phyloP scores from a whole-genome alignment of 2,797 vertebrate species.

The Hyperoplus immaculatus region DNA sequence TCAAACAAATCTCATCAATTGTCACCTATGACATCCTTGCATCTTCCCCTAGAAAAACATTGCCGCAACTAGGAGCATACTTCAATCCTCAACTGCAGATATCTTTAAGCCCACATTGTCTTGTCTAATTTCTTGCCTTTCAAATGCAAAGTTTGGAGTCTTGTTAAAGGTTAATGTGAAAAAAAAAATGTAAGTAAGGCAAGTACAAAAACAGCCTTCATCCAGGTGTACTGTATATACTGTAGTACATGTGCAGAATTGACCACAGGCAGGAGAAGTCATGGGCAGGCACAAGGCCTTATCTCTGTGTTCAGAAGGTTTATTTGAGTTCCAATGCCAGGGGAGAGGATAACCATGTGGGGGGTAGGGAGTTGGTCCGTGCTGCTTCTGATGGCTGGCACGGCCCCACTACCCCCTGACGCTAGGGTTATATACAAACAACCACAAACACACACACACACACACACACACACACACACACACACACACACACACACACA shows the following conservation, averaged over 20 bases:
- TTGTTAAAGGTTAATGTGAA: slow-evolving; percentile 46
- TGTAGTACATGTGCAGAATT: slow-evolving; percentile 30
- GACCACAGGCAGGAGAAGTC: slow-evolving; percentile 50
- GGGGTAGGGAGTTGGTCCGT: background rate
- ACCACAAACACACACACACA: background rate
- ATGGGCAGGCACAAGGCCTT: slow-evolving; percentile 51
- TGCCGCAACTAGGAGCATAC: background rate
- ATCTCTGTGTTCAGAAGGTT: slow-evolving; percentile 67
- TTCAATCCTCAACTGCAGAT: background rate
- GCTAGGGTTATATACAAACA: background rate
- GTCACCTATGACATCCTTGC: background rate
- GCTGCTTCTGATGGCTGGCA: slow-evolving; percentile 15
- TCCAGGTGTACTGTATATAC: background rate
- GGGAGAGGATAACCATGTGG: slow-evolving; percentile 46
- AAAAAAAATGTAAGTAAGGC: slow-evolving; percentile 8
- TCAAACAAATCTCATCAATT: background rate
- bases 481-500: slow-evolving; percentile 5
- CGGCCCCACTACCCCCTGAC: slow-evolving; percentile 6
- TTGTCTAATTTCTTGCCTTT: background rate
- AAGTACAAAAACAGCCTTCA: slow-evolving; percentile 17
- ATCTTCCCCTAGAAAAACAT: background rate
- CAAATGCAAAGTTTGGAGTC: slow-evolving; percentile 24
- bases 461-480: slow-evolving; percentile 1
- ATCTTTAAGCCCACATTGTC: background rate
- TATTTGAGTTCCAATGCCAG: slow-evolving; percentile 63